phyloP scores from a whole-genome alignment of 2,113 vertebrate genomes.

The Ochotona curzoniae region DNA sequence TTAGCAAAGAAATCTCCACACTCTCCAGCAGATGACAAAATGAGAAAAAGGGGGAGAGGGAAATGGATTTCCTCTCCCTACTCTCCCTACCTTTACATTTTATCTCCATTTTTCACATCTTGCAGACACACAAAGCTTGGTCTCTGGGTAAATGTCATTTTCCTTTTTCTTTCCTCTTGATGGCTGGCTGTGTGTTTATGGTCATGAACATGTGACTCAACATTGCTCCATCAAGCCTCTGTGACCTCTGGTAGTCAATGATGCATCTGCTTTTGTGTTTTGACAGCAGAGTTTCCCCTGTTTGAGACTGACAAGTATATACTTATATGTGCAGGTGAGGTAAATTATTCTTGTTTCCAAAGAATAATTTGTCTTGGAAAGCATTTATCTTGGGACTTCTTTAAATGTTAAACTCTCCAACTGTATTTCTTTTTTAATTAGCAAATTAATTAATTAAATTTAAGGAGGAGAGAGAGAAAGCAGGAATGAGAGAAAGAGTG shows the following conservation, averaged over 20 bases:
- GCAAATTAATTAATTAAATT: no score
- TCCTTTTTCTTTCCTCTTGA: background rate
- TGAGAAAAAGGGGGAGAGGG: background rate
- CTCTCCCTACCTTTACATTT: background rate
- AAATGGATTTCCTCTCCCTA: background rate
- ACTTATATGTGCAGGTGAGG: background rate
- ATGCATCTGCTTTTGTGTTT: background rate
- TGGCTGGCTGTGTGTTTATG: background rate
- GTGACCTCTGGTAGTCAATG: background rate
- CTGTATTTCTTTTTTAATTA: background rate
- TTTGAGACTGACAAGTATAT: background rate
- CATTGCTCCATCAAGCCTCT: background rate
- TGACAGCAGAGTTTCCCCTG: background rate
- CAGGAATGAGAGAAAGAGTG: no score
- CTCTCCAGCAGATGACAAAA: background rate
- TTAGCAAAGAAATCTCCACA: conserved; percentile 29
- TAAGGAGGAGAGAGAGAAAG: no score
- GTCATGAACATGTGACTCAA: background rate
- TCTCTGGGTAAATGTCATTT: background rate
- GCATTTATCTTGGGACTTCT: conserved; percentile 46
- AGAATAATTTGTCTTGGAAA: conserved; percentile 4
- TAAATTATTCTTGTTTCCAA: conserved; percentile 42
- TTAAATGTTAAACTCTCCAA: conserved; percentile 48
- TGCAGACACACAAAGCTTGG: background rate
- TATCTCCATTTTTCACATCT: conserved; percentile 2